Evolutionary conservation across 1,140 invertebrate genomes (phyloP).

Genomic region (Meloidogyne exigua): DNA sequence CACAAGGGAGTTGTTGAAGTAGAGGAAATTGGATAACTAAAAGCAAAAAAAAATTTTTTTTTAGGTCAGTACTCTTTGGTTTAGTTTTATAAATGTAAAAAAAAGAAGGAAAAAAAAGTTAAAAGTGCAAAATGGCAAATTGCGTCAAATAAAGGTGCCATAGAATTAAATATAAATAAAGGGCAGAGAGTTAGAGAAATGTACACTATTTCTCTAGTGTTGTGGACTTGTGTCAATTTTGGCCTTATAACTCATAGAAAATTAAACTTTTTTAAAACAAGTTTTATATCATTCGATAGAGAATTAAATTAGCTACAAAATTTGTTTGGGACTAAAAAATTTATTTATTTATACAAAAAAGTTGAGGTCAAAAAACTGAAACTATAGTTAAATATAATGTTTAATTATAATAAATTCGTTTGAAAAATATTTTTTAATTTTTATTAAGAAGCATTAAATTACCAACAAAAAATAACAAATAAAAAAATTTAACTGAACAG

Average conservation of each 20-base stretch:
- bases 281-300: neutral
- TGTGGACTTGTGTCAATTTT: neutral
- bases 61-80: neutral
- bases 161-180: no score
- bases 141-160: neutral
- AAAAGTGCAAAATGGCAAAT: neutral
- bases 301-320: neutral
- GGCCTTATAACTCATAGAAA: neutral
- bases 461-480: no score
- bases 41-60: neutral
- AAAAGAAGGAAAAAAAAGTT: neutral
- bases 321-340: neutral
- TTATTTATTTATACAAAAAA: neutral
- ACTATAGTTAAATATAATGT: no score
- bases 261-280: neutral
- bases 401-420: no score
- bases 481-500: no score
- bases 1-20: neutral
- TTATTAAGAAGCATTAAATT: no score
- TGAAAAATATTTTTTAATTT: no score
- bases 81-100: neutral
- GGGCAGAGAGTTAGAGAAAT: neutral
- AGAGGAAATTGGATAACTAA: conserved; percentile 2
- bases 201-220: neutral
- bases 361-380: no score